These are phyloP conservation scores for Trissoscelio sp. DNA, from an alignment of 2,888 invertebrate genomes.

Conservation along the genomic window DNA sequence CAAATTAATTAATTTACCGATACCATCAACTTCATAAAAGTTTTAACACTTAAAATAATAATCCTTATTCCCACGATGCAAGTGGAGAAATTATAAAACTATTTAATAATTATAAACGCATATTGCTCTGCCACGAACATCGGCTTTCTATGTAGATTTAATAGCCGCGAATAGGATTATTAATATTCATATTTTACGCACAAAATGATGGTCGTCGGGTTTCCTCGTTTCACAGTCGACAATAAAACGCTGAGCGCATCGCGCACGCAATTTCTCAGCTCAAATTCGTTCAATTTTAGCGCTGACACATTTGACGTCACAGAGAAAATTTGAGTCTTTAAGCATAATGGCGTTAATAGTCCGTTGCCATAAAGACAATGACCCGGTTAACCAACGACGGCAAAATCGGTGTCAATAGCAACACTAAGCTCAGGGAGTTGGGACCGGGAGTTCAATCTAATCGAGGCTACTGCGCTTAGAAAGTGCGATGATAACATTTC, in stretches of 20 bases:
- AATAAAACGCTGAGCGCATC: neutral
- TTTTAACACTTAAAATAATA: slow-evolving; percentile 4
- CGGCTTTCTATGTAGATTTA: neutral
- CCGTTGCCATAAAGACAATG: slow-evolving; percentile 62
- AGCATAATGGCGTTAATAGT: slow-evolving; percentile 49
- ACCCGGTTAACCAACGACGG: slow-evolving; percentile 62
- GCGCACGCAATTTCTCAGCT: neutral
- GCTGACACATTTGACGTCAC: slow-evolving; percentile 22
- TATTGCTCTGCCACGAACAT: neutral
- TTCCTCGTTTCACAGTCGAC: neutral
- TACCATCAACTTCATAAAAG: neutral
- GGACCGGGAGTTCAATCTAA: slow-evolving; percentile 64
- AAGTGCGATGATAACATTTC: slow-evolving; percentile 65
- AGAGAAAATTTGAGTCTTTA: slow-evolving; percentile 5
- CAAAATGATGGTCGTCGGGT: no score
- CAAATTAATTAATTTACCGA: neutral
- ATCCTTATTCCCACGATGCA: slow-evolving; percentile 7
- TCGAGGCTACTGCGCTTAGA: slow-evolving; percentile 60
- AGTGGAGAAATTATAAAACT: neutral
- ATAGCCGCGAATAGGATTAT: no score
- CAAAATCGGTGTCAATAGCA: slow-evolving; percentile 67
- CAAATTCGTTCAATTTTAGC: slow-evolving; percentile 4
- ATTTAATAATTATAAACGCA: neutral
- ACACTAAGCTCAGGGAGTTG: slow-evolving; percentile 50
- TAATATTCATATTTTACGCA: neutral